phyloP scores from a whole-genome alignment of 1,140 invertebrate species.

The Nymphalis io region DNA sequence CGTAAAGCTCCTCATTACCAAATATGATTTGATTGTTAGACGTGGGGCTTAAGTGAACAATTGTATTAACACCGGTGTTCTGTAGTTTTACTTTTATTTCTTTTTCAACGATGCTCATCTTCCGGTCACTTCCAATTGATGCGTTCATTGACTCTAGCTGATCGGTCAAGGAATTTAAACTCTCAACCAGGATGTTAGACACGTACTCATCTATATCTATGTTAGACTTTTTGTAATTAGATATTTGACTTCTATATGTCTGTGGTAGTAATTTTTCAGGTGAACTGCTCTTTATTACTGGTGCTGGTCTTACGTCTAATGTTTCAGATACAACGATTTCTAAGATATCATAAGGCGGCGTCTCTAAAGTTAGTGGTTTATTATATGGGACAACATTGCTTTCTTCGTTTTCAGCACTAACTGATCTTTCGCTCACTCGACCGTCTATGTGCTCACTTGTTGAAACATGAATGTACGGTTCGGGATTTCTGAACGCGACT shows the following conservation, averaged over 20 bases:
- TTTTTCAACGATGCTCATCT: conserved; percentile 76
- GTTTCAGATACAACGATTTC: conserved; percentile 79
- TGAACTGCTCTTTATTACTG: conserved; percentile 38
- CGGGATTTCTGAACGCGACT: conserved; percentile 14
- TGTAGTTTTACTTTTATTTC: conserved; percentile 80
- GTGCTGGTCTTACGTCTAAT: conserved; percentile 46
- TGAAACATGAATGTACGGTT: conserved; percentile 30
- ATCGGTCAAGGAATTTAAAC: conserved; percentile 75
- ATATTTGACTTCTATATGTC: conserved; percentile 33
- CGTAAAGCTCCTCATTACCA: conserved; percentile 69
- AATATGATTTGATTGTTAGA: conserved; percentile 77
- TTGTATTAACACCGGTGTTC: conserved; percentile 76
- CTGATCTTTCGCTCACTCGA: conserved; percentile 50
- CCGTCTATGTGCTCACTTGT: conserved; percentile 49
- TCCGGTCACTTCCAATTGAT: conserved; percentile 65
- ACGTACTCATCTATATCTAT: conserved; percentile 78
- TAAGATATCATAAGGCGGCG: conserved; percentile 64
- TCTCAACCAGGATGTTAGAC: conserved; percentile 77
- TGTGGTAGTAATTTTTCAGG: conserved; percentile 39
- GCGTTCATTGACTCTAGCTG: conserved; percentile 76
- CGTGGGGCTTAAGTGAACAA: conserved; percentile 73
- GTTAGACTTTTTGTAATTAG: conserved; percentile 42
- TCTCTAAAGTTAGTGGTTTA: conserved; percentile 46
- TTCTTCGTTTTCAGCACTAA: conserved; percentile 49
- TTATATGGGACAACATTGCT: conserved; percentile 50